A percentile compares a stretch with the other conserved stretches of the same genome.
Conservation (phyloP, 2,113 vertebrate genomes). For the Cnemophilus loriae region DNA sequence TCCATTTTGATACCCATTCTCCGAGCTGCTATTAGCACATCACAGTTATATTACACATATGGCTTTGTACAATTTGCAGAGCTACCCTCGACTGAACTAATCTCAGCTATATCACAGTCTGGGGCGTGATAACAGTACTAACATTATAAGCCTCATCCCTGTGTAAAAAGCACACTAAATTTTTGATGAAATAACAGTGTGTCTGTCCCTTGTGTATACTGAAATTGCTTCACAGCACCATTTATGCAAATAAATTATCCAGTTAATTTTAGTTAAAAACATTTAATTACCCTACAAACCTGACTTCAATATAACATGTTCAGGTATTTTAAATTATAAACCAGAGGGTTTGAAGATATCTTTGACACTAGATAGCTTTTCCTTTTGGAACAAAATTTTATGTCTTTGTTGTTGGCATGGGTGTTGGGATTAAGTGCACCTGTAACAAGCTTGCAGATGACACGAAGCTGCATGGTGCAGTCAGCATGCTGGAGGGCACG, state of each 20-base stretch:
- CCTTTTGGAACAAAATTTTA: background rate
- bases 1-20: background rate
- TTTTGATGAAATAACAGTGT: constrained; percentile 48
- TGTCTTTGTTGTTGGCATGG: background rate
- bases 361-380: background rate
- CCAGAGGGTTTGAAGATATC: background rate
- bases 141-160: constrained; percentile 19
- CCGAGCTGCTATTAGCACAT: background rate
- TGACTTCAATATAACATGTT: background rate
- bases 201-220: constrained; percentile 16
- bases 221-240: constrained; percentile 47
- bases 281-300: constrained; percentile 54
- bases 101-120: background rate
- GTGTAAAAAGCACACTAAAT: background rate
- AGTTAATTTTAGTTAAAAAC: constrained; percentile 61
- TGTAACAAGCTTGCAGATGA: background rate
- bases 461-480: accelerated
- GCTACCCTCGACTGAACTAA: background rate
- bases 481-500: too few relatives aligned
- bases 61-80: background rate
- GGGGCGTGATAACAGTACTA: background rate
- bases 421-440: too few relatives aligned
- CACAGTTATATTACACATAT: background rate
- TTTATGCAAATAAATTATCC: constrained; percentile 59
- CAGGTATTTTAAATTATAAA: constrained; percentile 53